Conservation (phyloP, 2,797 vertebrate species). For the Dendrocincla fuliginosa region DNA sequence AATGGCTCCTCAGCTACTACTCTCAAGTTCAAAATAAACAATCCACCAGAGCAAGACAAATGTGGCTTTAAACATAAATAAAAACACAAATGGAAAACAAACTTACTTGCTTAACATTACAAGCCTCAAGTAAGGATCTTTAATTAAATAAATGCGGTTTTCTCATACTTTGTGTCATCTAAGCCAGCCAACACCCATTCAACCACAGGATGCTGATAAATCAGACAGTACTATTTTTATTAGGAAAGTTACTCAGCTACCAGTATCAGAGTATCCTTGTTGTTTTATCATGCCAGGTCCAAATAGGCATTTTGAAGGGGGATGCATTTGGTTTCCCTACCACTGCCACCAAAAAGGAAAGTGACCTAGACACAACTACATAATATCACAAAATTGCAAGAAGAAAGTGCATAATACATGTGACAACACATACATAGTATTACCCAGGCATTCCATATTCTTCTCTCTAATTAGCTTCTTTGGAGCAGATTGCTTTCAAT, state of each 20-base stretch:
- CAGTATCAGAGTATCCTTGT: neutral
- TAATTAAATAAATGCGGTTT: neutral
- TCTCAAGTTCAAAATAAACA: neutral
- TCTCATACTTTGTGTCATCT: neutral
- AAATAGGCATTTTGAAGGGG: neutral
- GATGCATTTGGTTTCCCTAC: neutral
- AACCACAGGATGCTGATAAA: neutral
- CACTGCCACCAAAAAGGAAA: neutral
- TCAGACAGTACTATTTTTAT: neutral
- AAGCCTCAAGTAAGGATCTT: neutral
- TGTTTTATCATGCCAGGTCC: neutral
- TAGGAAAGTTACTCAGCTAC: neutral
- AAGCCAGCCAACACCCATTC: neutral
- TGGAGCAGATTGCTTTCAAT: constrained; percentile 63
- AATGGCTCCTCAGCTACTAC: neutral
- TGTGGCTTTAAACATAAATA: neutral
- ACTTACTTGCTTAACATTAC: neutral
- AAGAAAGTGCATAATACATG: neutral
- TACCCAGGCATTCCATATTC: neutral
- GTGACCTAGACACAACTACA: neutral
- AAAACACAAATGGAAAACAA: neutral
- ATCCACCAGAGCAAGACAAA: neutral
- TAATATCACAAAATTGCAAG: neutral
- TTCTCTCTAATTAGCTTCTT: constrained; percentile 69
- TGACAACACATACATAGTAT: neutral